These are phyloP conservation scores for Limnephilus auricula DNA, from an alignment of 2,888 invertebrate genomes.

Conservation along the genomic window DNA sequence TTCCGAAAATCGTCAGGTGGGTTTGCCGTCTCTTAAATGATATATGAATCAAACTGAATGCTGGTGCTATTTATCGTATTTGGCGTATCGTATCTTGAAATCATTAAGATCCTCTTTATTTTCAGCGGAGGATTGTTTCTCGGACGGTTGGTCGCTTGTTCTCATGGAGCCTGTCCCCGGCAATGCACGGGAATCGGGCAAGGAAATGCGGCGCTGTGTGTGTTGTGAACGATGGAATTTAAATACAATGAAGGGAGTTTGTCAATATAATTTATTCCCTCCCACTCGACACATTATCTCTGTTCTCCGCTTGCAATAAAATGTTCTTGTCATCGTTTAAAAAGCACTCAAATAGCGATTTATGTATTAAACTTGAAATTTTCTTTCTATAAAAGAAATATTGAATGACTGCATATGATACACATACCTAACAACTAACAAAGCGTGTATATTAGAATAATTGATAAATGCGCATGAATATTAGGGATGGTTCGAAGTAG, in stretches of 20 bases:
- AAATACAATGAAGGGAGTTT: slow-evolving; percentile 66
- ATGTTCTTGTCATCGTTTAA: slow-evolving; percentile 6
- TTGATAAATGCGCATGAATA: not conserved
- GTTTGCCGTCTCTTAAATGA: not conserved
- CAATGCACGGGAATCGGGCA: not conserved
- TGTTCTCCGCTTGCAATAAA: slow-evolving; percentile 30
- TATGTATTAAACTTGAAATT: not conserved
- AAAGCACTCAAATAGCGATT: slow-evolving; percentile 32
- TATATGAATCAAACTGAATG: not conserved
- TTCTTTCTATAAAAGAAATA: not conserved
- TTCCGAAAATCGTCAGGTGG: not conserved
- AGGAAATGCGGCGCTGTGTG: not conserved
- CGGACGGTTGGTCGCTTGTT: not conserved
- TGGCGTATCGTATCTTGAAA: not conserved
- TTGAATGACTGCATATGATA: not conserved
- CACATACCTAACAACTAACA: not conserved
- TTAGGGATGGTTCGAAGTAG: not conserved
- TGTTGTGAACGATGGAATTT: slow-evolving; percentile 57
- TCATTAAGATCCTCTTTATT: not conserved
- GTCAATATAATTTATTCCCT: slow-evolving; percentile 65
- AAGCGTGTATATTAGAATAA: not conserved
- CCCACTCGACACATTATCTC: slow-evolving; percentile 53
- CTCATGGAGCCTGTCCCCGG: not conserved
- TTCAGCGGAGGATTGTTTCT: not conserved
- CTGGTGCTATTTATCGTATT: not conserved